A percentile compares a stretch with the other conserved stretches of the same genome.
phyloP scores from a whole-genome alignment of 2,797 vertebrate species.

The Lepus oiostolus region DNA sequence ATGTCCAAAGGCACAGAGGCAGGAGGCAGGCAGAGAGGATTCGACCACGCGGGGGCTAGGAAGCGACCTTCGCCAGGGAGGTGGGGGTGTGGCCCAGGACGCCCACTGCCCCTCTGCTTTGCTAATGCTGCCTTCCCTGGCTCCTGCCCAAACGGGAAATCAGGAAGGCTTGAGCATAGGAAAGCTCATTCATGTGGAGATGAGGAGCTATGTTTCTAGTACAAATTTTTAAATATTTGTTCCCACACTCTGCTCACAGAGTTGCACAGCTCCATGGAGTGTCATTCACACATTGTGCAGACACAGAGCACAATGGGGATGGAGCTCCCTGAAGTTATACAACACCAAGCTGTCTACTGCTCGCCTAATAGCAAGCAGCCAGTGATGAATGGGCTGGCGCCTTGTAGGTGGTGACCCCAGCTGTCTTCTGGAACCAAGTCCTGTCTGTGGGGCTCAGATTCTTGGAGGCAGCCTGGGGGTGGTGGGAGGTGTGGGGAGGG shows the following conservation, averaged over 20 bases:
- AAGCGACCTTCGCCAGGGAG: background rate
- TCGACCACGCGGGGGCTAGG: background rate
- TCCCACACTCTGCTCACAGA: slow-evolving; percentile 1
- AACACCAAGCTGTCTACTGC: background rate
- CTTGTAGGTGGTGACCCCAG: background rate
- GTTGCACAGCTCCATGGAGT: background rate
- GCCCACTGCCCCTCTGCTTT: slow-evolving; percentile 25
- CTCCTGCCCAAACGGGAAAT: slow-evolving; percentile 35
- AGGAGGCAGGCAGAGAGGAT: slow-evolving; percentile 35
- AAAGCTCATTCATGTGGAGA: slow-evolving; percentile 50
- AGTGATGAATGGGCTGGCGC: slow-evolving; percentile 27
- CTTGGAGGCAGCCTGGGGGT: slow-evolving; percentile 5
- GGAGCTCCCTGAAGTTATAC: background rate
- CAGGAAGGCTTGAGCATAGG: slow-evolving; percentile 7
- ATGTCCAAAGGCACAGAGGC: slow-evolving; percentile 35
- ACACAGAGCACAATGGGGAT: background rate
- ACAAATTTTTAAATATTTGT: slow-evolving; percentile 54
- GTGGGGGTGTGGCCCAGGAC: background rate
- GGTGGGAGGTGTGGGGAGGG: background rate
- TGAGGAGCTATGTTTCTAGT: slow-evolving; percentile 56
- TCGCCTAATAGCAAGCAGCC: background rate
- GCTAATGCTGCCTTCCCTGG: slow-evolving; percentile 15
- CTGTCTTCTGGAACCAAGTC: slow-evolving; percentile 35
- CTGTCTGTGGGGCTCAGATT: slow-evolving; percentile 7
- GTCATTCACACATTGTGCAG: slow-evolving; percentile 10